Conservation (phyloP, 2,113 vertebrate genomes). For the Misgurnus anguillicaudatus region DNA sequence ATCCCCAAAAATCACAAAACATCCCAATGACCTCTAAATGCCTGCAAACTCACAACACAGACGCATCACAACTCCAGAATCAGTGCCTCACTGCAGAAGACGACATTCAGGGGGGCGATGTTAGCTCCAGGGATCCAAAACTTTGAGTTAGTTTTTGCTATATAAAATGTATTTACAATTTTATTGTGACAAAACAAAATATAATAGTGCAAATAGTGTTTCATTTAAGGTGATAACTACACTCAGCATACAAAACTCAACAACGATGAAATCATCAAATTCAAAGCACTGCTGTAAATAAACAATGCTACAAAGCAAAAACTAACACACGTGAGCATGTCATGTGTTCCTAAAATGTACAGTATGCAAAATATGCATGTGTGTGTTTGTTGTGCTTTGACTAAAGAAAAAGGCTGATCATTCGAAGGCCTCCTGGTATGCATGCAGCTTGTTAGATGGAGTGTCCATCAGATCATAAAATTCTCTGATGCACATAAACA, state of each 20-base stretch:
- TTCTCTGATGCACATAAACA: background rate
- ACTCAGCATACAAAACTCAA: no score
- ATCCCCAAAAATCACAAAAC: no score
- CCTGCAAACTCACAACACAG: no score
- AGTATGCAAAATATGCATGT: slow-evolving; percentile 12
- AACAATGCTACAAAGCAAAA: no score
- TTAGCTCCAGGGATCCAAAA: no score
- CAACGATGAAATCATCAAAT: background rate
- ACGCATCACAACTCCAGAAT: no score
- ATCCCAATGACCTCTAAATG: slow-evolving; percentile 24
- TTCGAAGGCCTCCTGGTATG: background rate
- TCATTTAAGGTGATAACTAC: no score
- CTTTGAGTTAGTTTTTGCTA: no score
- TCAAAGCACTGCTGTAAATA: background rate
- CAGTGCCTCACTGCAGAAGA: no score
- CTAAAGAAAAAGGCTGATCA: background rate
- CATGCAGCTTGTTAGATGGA: background rate
- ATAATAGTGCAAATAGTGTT: no score
- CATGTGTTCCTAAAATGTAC: slow-evolving; percentile 11
- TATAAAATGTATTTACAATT: background rate
- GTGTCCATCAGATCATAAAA: background rate
- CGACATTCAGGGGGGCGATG: no score
- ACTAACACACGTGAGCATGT: background rate
- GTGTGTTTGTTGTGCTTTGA: background rate
- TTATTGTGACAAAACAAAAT: no score